A percentile compares a stretch with the other conserved stretches of the same genome.
phyloP scores from a whole-genome alignment of 2,797 vertebrate species.

The Dendrocincla fuliginosa region DNA sequence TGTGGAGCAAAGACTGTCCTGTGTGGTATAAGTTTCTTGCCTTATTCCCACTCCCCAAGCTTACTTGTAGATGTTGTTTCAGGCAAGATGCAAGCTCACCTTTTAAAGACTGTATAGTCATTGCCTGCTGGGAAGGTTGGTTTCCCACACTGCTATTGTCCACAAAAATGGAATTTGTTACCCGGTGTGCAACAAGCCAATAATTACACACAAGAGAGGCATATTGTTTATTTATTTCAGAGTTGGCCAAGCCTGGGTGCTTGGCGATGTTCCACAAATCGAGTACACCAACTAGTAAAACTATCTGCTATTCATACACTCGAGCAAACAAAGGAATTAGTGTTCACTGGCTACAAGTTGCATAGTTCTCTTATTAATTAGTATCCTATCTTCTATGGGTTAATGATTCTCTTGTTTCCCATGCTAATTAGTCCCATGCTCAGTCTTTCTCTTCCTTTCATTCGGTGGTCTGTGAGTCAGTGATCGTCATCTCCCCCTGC shows the following conservation, averaged over 20 bases:
- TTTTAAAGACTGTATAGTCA: background rate
- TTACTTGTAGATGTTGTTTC: background rate
- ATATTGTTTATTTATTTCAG: background rate
- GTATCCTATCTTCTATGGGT: background rate
- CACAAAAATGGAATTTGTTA: background rate
- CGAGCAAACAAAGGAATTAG: background rate
- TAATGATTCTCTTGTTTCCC: background rate
- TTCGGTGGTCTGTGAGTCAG: fast-evolving
- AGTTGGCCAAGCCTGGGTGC: background rate
- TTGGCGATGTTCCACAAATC: background rate
- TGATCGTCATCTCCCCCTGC: background rate
- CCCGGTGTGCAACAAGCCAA: background rate
- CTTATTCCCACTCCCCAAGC: background rate
- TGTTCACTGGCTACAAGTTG: background rate
- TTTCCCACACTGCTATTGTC: background rate
- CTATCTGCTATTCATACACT: background rate
- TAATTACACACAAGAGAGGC: background rate
- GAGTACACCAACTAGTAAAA: background rate
- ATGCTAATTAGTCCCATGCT: background rate
- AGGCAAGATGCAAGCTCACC: background rate
- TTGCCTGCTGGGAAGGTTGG: background rate
- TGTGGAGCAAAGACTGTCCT: background rate
- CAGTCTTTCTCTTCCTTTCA: background rate
- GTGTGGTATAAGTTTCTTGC: background rate
- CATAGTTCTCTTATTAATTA: background rate